Evolutionary conservation across 2,797 vertebrate genomes (phyloP).

Genomic region (Diplodus sargus): DNA sequence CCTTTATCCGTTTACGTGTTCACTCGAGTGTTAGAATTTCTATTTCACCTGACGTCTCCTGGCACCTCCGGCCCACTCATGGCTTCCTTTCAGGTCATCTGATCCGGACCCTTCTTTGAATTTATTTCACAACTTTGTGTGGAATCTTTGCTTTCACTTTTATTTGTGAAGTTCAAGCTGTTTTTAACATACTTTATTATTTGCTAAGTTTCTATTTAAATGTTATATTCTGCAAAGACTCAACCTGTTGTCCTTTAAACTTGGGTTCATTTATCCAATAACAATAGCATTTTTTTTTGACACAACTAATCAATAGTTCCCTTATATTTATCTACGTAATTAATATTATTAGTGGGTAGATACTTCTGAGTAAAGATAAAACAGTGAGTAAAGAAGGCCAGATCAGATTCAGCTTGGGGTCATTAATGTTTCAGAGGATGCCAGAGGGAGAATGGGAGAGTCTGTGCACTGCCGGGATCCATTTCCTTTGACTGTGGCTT

Average conservation of each 20-base stretch:
- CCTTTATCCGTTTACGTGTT: slow-evolving; percentile 80
- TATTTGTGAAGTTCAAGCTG: not conserved
- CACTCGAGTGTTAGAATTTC: slow-evolving; percentile 75
- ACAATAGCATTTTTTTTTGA: no score
- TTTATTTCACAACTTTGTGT: slow-evolving; percentile 37
- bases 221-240: not conserved
- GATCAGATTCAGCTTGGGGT: slow-evolving; percentile 85
- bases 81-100: slow-evolving; percentile 62
- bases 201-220: not conserved
- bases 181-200: not conserved
- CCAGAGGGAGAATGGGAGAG: slow-evolving; percentile 82
- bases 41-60: slow-evolving; percentile 77
- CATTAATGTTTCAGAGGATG: slow-evolving; percentile 86
- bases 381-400: slow-evolving; percentile 66
- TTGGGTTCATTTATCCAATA: not conserved
- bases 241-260: not conserved
- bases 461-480: slow-evolving; percentile 77
- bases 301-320: not conserved
- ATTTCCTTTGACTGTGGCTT: slow-evolving; percentile 75
- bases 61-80: slow-evolving; percentile 59
- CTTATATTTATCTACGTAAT: not conserved
- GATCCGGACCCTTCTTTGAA: slow-evolving; percentile 45
- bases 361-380: slow-evolving; percentile 52
- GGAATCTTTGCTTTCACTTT: slow-evolving; percentile 32
- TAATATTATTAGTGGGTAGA: slow-evolving; percentile 27